phyloP scores from a whole-genome alignment of 2,113 vertebrate species.

The Urocitellus parryii region DNA sequence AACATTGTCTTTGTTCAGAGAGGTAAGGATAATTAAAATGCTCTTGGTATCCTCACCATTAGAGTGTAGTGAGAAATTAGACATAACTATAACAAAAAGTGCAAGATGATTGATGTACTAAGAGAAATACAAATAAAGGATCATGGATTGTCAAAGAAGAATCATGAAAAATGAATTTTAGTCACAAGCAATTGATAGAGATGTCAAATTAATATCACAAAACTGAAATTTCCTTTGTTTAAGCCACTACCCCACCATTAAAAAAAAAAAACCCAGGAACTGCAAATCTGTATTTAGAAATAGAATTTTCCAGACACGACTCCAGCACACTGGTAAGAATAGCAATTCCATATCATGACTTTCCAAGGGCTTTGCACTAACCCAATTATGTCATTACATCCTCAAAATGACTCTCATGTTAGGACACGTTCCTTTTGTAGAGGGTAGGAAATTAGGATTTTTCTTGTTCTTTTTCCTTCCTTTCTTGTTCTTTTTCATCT shows the following conservation, averaged over 20 bases:
- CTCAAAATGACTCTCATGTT: background rate
- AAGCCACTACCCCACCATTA: background rate
- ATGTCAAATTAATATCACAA: background rate
- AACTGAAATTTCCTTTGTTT: background rate
- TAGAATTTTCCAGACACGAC: background rate
- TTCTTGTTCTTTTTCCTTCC: background rate
- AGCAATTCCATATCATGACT: background rate
- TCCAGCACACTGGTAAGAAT: background rate
- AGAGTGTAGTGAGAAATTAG: background rate
- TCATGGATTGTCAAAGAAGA: background rate
- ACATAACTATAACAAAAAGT: background rate
- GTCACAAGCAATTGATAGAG: background rate
- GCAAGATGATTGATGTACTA: background rate
- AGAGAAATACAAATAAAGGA: background rate
- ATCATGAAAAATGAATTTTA: background rate
- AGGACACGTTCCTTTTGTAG: background rate
- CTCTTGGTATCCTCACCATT: background rate
- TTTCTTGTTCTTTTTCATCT: background rate
- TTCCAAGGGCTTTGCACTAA: rapidly evolving
- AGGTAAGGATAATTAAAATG: background rate
- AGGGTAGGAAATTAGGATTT: background rate
- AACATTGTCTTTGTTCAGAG: background rate
- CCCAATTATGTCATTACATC: background rate
- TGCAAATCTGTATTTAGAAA: background rate
- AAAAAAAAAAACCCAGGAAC: background rate